phyloP scores from a whole-genome alignment of 2,113 vertebrate species.

The Coreoperca whiteheadi region DNA sequence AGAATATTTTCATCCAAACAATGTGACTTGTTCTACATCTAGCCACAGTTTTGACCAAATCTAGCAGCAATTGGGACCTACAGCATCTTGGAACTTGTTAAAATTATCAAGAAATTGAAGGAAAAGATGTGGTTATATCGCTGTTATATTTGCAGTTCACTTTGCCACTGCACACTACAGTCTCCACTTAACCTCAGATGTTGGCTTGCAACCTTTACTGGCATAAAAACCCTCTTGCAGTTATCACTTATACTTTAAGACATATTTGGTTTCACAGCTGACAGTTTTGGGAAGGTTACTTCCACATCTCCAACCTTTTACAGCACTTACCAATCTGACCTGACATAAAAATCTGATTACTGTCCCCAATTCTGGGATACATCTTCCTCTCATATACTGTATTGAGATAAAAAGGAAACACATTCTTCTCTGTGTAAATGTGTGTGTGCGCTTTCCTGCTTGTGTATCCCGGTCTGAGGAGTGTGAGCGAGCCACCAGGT shows the following conservation, averaged over 20 bases:
- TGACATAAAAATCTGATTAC: background rate
- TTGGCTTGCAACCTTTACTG: background rate
- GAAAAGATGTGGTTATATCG: background rate
- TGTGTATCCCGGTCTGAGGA: constrained; percentile 51
- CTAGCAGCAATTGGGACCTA: background rate
- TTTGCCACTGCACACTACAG: background rate
- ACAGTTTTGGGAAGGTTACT: constrained; percentile 7
- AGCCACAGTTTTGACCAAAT: background rate
- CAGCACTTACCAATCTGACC: background rate
- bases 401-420: background rate
- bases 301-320: background rate
- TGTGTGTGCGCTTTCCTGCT: constrained; percentile 33
- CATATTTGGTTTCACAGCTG: constrained; percentile 11
- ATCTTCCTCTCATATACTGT: background rate
- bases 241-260: constrained; percentile 6
- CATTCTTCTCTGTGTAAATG: constrained; percentile 3
- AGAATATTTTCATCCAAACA: background rate
- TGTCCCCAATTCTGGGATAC: background rate
- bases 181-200: constrained; percentile 2
- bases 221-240: background rate
- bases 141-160: background rate
- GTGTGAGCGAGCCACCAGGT: constrained; percentile 34
- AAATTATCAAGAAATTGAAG: background rate
- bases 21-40: background rate
- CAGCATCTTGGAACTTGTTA: background rate